These are phyloP conservation scores for Vanessa atalanta DNA, from an alignment of 1,140 invertebrate species.

Conservation along the genomic window DNA sequence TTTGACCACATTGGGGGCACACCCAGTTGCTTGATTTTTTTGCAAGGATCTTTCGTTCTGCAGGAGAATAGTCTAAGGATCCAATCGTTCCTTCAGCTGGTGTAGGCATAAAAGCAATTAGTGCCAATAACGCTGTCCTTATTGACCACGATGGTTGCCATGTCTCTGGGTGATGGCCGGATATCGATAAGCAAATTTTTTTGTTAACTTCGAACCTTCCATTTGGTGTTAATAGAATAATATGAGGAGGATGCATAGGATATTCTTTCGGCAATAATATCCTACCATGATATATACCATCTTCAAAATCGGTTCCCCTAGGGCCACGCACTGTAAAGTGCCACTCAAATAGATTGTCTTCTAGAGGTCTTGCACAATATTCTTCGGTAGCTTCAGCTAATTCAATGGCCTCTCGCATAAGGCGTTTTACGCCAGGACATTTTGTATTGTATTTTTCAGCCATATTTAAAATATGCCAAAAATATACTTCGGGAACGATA, in stretches of 20 bases:
- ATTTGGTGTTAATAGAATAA: conserved; percentile 96
- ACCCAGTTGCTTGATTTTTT: conserved; percentile 84
- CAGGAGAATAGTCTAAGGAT: conserved; percentile 91
- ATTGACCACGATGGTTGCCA: conserved; percentile 99
- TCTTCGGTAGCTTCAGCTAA: conserved; percentile 92
- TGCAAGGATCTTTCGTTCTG: conserved; percentile 91
- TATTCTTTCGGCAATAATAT: conserved; percentile 96
- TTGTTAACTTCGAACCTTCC: conserved; percentile 96
- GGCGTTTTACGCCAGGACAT: conserved; percentile 91
- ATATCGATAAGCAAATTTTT: conserved; percentile 98
- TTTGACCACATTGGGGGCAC: conserved; percentile 83
- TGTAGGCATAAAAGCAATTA: conserved; percentile 97
- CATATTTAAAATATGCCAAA: conserved; percentile 58
- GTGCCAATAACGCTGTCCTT: conserved; percentile 93
- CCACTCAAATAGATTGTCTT: conserved; percentile 99
- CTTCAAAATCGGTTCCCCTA: conserved; percentile 92
- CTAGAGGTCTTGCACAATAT: conserved; percentile 94
- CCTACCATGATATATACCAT: conserved; percentile 94
- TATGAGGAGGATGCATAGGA: conserved; percentile 98
- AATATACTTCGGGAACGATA: conserved; percentile 26
- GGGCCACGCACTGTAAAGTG: conserved; percentile 97
- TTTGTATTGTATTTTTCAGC: conserved; percentile 76
- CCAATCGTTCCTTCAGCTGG: conserved; percentile 93
- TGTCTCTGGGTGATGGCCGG: conserved; percentile 97
- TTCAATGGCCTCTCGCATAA: conserved; percentile 96